These are phyloP conservation scores for Hemiscyllium ocellatum DNA, from an alignment of 2,113 vertebrate species.

Conservation along the genomic window DNA sequence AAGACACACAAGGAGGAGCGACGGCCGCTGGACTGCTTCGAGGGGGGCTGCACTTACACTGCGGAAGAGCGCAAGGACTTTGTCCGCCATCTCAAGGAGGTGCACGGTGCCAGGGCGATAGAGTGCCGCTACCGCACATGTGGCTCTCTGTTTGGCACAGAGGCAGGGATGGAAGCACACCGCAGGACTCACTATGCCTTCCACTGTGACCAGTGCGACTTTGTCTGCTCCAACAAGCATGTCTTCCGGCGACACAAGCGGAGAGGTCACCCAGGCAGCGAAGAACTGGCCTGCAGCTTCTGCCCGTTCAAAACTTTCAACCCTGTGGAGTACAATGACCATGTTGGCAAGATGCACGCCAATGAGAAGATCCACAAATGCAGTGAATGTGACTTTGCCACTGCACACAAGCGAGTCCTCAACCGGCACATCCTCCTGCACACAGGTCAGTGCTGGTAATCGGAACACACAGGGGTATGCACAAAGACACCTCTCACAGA, in stretches of 20 bases:
- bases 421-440: slow-evolving; percentile 84
- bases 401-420: slow-evolving; percentile 83
- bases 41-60: slow-evolving; percentile 63
- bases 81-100: slow-evolving; percentile 64
- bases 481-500: neutral
- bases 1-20: slow-evolving; percentile 71
- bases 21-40: slow-evolving; percentile 63
- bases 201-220: slow-evolving; percentile 86
- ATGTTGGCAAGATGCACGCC: slow-evolving; percentile 81
- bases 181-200: slow-evolving; percentile 82
- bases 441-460: slow-evolving; percentile 62
- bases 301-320: slow-evolving; percentile 84
- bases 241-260: slow-evolving; percentile 79
- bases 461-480: neutral
- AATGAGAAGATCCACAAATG: slow-evolving; percentile 89
- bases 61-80: slow-evolving; percentile 67
- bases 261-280: slow-evolving; percentile 73
- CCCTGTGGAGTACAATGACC: slow-evolving; percentile 80
- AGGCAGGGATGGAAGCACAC: slow-evolving; percentile 77
- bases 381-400: slow-evolving; percentile 76
- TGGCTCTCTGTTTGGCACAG: slow-evolving; percentile 62
- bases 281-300: slow-evolving; percentile 73
- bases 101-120: slow-evolving; percentile 63
- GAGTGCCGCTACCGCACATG: slow-evolving; percentile 84
- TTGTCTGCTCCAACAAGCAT: slow-evolving; percentile 87